These are phyloP conservation scores for Samia ricini DNA, from an alignment of 1,140 invertebrate species.

Conservation along the genomic window DNA sequence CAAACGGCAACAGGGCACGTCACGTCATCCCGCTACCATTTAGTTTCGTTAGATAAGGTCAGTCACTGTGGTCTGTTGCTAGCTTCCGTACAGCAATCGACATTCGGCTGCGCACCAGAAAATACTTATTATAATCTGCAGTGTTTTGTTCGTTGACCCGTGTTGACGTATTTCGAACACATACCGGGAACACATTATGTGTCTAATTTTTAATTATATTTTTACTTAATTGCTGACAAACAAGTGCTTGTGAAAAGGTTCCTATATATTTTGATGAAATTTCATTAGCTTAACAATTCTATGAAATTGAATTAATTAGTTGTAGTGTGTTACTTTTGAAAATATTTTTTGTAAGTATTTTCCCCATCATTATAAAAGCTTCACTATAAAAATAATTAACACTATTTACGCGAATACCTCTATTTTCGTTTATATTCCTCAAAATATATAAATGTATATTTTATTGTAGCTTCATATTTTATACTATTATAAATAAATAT, in stretches of 20 bases:
- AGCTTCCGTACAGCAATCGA: constrained; percentile 30
- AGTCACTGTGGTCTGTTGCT: constrained; percentile 49
- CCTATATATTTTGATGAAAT: background rate
- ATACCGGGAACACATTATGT: background rate
- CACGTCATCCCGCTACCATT: too few species aligned
- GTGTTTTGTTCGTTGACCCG: constrained; percentile 67
- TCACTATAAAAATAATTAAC: background rate
- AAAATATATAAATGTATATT: too few species aligned
- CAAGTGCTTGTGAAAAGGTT: background rate
- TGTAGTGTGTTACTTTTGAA: background rate
- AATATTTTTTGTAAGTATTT: background rate
- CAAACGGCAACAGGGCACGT: background rate
- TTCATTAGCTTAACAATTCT: background rate
- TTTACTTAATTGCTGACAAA: background rate
- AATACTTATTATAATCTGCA: constrained; percentile 26
- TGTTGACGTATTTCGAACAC: constrained; percentile 32
- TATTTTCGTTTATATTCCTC: too few species aligned
- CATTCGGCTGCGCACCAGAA: background rate
- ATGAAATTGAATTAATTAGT: background rate
- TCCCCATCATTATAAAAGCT: background rate
- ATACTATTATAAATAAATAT: too few species aligned
- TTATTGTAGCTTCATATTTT: too few species aligned
- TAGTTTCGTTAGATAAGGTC: constrained; percentile 52
- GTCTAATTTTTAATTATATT: background rate
- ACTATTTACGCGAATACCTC: background rate